Evolutionary conservation across 1,140 invertebrate species (phyloP), one percentile per base, ranked within the genome.

Genomic region (Drosophila mayri): DNA sequence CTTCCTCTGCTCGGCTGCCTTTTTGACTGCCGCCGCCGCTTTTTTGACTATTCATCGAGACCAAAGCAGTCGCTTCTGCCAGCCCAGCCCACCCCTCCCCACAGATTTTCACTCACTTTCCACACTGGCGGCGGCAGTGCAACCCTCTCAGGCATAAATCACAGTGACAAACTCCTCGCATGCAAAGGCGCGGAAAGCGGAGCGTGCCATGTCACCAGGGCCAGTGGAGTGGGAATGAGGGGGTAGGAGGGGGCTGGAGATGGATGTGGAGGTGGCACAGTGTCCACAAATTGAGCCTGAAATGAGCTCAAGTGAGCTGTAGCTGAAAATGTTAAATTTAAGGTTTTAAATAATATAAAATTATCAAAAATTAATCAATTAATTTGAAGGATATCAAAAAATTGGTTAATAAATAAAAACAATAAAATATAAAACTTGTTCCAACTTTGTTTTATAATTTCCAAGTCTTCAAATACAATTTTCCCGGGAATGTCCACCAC

Each of bases 61-160:
- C 8, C 35, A 11, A 7, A 7, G 3, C 38, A 40, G 38, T 16
- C 16, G 38, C 38, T 9, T 40, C 8, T 4, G 9, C 25, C 50
- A 20, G 11, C 12, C 5, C 5, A 22, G 22, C 22, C 12, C 35
- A 6, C 6, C 25, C 41, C 9, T 3, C 38, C 0, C 57, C 57
- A 46, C 55, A 20, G 28, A 57, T 55, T 55, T 55, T 11, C 52
- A 43, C 59, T 66, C 74, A 20, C 40, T 52, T 37, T 52, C 57
- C 57, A 40, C 59, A 30, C 16, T 40, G 49, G 30, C 67, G 37
- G 18, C 49, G 20, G 18, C 60, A 11, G 67, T 80, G 79, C 80
- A 87, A 87, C 84, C 84, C 84, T 88, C 84, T 88, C 74, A 72
- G 82, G 64, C 84, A 87, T 87, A 87, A 87, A 87, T 87, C 84